Percentiles rank a stretch among this genome's conserved stretches.
These are phyloP conservation scores for Hylyphantes graminicola DNA, from an alignment of 1,140 invertebrate genomes.

Conservation along the genomic window DNA sequence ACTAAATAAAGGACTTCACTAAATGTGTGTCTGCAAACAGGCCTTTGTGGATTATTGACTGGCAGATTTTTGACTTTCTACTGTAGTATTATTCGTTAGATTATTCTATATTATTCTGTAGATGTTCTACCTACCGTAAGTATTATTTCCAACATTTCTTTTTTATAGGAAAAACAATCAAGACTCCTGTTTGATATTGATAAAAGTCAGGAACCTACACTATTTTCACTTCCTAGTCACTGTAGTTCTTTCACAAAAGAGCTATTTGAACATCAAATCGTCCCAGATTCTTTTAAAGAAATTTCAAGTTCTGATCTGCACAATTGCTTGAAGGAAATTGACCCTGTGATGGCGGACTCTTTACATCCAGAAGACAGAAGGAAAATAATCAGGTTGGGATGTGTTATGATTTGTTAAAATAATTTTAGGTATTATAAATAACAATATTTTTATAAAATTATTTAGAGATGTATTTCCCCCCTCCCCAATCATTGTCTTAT, in stretches of 20 bases:
- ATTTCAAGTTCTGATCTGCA: conserved; percentile 73
- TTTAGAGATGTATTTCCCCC: no score
- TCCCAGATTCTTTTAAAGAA: conserved; percentile 36
- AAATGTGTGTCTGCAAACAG: no score
- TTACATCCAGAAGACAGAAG: conserved; percentile 91
- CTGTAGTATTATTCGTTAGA: no score
- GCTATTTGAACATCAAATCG: conserved; percentile 38
- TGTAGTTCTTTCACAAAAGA: neutral
- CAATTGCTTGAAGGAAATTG: conserved; percentile 76
- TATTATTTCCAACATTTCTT: neutral
- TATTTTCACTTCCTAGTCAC: neutral
- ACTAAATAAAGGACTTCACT: no score
- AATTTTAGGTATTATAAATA: no score
- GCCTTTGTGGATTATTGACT: no score
- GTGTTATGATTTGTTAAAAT: no score
- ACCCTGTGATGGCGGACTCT: conserved; percentile 80
- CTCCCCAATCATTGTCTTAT: no score
- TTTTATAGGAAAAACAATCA: neutral
- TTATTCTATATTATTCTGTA: no score
- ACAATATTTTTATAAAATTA: no score
- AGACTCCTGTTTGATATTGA: conserved; percentile 14
- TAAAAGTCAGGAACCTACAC: neutral
- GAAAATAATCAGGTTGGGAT: conserved; percentile 77
- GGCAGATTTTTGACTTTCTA: no score
- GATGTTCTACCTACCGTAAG: no score